These are phyloP conservation scores for Nephrotoma flavescens DNA, from an alignment of 2,888 invertebrate genomes.

Conservation along the genomic window DNA sequence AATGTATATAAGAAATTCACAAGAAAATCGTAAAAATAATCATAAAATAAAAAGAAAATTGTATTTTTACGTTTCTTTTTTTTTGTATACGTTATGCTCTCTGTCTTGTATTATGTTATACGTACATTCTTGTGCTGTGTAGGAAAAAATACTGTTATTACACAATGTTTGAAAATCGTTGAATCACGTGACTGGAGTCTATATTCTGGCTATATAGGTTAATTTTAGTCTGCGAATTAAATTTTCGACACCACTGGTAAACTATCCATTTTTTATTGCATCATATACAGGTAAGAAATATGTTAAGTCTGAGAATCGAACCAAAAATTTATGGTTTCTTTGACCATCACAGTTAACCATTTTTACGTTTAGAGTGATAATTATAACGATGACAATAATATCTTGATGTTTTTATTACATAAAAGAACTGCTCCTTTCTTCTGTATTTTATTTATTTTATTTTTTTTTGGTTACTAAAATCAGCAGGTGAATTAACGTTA, in stretches of 20 bases:
- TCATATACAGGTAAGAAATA: background rate
- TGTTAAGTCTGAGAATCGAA: background rate
- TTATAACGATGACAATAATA: background rate
- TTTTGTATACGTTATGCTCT: background rate
- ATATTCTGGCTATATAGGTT: background rate
- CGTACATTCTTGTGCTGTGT: background rate
- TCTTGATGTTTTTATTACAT: background rate
- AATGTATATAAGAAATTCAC: background rate
- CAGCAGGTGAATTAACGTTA: background rate
- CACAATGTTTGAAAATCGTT: background rate
- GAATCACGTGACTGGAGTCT: background rate
- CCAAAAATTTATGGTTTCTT: background rate
- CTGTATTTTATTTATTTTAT: background rate
- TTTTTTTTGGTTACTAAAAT: background rate
- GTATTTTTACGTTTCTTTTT: background rate
- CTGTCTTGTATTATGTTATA: background rate
- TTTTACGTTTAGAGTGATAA: background rate
- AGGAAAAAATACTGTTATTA: background rate
- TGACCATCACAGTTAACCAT: background rate
- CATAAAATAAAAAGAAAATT: background rate
- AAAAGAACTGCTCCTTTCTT: background rate
- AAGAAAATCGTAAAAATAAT: background rate
- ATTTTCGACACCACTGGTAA: background rate
- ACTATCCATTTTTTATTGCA: background rate
- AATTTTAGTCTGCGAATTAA: background rate